A percentile compares a stretch with the other conserved stretches of the same genome.
These are phyloP conservation scores for Nematostella vectensis DNA, from an alignment of 92 coral and sea anemone species.

Conservation along the genomic window DNA sequence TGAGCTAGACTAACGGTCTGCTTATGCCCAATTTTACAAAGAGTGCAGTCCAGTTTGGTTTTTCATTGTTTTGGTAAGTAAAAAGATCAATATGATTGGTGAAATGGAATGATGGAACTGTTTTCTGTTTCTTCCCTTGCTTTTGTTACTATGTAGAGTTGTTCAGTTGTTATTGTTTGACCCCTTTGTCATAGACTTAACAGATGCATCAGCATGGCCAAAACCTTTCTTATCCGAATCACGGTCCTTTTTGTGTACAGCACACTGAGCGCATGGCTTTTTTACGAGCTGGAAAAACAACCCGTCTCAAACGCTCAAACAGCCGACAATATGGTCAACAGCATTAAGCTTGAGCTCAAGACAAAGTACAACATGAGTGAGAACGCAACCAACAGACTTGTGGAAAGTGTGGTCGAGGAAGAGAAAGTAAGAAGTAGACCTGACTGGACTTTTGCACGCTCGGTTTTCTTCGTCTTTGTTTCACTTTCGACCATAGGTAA, in stretches of 20 bases:
- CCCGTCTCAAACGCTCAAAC: not conserved
- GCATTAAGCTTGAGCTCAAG: not conserved
- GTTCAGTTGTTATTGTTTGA: too few species aligned
- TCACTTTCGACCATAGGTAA: not conserved
- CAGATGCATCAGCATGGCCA: too few species aligned
- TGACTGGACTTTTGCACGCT: not conserved
- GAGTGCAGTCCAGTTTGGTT: too few species aligned
- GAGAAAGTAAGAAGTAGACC: not conserved
- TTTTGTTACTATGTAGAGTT: too few species aligned
- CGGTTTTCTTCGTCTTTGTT: not conserved
- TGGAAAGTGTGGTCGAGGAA: not conserved
- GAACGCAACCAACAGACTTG: not conserved
- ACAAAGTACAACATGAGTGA: not conserved
- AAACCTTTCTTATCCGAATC: not conserved
- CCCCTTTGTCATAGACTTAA: too few species aligned
- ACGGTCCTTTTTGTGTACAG: not conserved
- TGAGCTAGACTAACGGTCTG: too few species aligned
- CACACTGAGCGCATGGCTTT: not conserved
- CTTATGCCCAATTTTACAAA: too few species aligned
- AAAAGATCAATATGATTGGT: too few species aligned
- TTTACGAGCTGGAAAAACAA: constrained; percentile 1
- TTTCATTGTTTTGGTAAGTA: too few species aligned
- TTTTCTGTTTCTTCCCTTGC: too few species aligned
- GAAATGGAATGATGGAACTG: too few species aligned
- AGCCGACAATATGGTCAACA: not conserved